Base-by-base conservation (phyloP, 2,113 vertebrate species). In the Ursus arctos region DNA sequence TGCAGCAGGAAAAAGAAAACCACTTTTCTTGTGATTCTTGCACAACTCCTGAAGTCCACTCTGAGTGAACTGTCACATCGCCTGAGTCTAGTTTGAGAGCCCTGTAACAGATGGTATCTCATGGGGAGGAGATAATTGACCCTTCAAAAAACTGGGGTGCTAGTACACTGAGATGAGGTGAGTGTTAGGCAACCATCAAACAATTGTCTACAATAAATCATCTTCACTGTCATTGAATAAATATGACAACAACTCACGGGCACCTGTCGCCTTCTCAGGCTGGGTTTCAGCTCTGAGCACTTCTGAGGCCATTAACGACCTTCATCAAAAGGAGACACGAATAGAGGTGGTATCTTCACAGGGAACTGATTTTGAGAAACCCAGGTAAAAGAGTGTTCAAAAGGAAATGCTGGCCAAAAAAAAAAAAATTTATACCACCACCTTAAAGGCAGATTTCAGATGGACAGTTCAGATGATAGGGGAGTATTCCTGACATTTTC, bases 311-410 rank as follows among this genome's bases (percentile, higher is more conserved):
- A 26, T 93, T 96, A 79, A 93, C 86, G 55, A 95, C 13, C 31
- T 89, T 79, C 36, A 12, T 83, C 57, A 85, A 51, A 69, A 83
- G 81, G 72, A 95, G 67, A 49, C 36, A 65, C 61, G 76, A 61
- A 59, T 51, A 67, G 18, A 91, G 65, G 26, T 74, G 22, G 6
- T 43, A 61, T 92, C 36, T 76, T 40, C 87, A 51, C 24, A 65
- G 36, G 89, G 61, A 86, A 80, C n/a, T 71, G 13, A 88, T 86
- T 85, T 95, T 87, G 49, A 97, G 77, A 97, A 91, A 69, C 69
- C 33, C 13, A 13, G 47, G 3, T 94, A 57, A 71, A 67, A 86
- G 57, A 40, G 3, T 67, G 2, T 79, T 69, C 28, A 89, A 79
- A 94, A 93, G 59, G 1, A 89, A 97, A 81, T 40, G 53, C 12